Percentiles rank a stretch among this genome's conserved stretches.
Conservation (phyloP, 92 coral and sea anemone species). For the Porites lobata region DNA sequence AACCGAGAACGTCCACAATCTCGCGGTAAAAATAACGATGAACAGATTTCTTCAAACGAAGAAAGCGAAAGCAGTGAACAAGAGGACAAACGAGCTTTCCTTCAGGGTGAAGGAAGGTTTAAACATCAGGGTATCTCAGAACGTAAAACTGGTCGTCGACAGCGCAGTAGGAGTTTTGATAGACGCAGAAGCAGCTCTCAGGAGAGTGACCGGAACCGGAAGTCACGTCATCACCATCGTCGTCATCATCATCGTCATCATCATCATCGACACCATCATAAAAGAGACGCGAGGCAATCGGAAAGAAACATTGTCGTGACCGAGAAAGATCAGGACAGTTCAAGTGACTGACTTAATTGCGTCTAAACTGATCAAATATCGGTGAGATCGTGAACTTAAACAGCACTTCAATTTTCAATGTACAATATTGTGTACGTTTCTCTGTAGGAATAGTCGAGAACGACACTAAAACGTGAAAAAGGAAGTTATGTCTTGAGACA, state of each 20-base stretch:
- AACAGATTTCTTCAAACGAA: background rate
- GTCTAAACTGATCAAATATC: too few relatives aligned
- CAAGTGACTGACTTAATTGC: too few relatives aligned
- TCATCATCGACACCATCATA: background rate
- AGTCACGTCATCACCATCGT: constrained; percentile 16
- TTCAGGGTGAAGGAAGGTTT: background rate
- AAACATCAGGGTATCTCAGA: background rate
- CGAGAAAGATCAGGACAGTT: background rate
- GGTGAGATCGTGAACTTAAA: too few relatives aligned
- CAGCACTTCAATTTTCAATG: too few relatives aligned
- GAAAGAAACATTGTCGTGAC: background rate
- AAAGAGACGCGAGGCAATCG: background rate
- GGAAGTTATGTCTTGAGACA: too few relatives aligned
- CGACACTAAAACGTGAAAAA: too few relatives aligned
- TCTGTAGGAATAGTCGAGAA: too few relatives aligned
- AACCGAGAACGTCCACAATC: background rate
- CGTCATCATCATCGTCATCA: too few relatives aligned
- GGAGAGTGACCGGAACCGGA: background rate
- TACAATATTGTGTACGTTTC: too few relatives aligned
- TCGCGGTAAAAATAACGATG: background rate
- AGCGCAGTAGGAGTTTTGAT: background rate
- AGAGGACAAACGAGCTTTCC: background rate
- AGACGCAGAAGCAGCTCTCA: background rate
- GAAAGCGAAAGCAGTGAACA: background rate
- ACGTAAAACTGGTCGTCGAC: background rate